Evolutionary conservation across 2,797 vertebrate species (phyloP).

Genomic region (Erpetoichthys calabaricus): DNA sequence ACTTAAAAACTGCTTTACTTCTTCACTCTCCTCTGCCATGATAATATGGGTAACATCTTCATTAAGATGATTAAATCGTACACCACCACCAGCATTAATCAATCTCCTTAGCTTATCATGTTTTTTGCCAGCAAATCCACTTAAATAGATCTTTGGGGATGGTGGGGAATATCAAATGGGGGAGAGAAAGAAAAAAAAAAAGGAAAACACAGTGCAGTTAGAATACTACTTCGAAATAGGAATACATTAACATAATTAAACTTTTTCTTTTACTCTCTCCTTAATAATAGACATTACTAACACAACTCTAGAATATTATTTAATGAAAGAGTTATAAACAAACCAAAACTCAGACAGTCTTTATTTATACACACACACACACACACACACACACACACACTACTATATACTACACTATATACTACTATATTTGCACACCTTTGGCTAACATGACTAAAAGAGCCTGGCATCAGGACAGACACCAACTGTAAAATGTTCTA

Average conservation of each 20-base stretch:
- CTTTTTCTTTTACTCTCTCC: too few relatives aligned
- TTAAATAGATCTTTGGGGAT: conserved; percentile 70
- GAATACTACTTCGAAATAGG: background rate
- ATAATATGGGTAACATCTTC: conserved; percentile 88
- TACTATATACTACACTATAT: too few relatives aligned
- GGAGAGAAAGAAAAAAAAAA: conserved; percentile 15
- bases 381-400: too few relatives aligned
- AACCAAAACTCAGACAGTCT: too few relatives aligned
- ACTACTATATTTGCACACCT: too few relatives aligned
- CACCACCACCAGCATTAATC: conserved; percentile 74
- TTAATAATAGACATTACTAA: background rate
- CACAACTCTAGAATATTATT: background rate
- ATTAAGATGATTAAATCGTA: conserved; percentile 83
- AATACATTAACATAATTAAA: too few relatives aligned
- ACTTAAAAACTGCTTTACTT: conserved; percentile 66
- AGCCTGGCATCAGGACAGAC: too few relatives aligned
- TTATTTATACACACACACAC: too few relatives aligned
- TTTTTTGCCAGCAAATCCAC: conserved; percentile 72
- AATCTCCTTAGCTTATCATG: conserved; percentile 78
- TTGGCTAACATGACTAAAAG: too few relatives aligned
- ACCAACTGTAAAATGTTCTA: too few relatives aligned
- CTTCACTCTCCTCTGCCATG: conserved; percentile 67
- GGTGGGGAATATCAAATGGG: too few relatives aligned
- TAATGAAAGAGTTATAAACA: too few relatives aligned
- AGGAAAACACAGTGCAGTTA: background rate